Percentiles rank a stretch among this genome's conserved stretches.
Conservation (phyloP, 2,113 vertebrate species). For the Xiphophorus hellerii region DNA sequence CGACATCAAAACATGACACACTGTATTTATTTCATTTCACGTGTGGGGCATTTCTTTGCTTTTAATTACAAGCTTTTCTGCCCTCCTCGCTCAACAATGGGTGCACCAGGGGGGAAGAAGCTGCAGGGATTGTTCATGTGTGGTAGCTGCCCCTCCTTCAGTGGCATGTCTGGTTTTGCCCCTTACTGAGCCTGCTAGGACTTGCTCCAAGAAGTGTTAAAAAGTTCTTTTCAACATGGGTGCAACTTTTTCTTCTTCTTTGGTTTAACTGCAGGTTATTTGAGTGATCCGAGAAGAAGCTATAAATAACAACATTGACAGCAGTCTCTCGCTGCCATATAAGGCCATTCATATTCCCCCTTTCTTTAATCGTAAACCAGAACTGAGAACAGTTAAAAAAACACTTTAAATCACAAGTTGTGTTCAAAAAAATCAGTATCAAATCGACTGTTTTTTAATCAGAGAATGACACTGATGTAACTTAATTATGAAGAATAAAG, state of each 20-base stretch:
- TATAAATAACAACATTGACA: conserved; percentile 22
- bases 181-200: conserved; percentile 64
- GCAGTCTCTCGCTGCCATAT: conserved; percentile 14
- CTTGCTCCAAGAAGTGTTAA: conserved; percentile 69
- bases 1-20: neutral
- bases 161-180: conserved; percentile 65
- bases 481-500: neutral
- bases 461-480: conserved; percentile 6
- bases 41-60: neutral
- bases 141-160: conserved; percentile 51
- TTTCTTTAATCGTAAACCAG: conserved; percentile 15
- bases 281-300: conserved; percentile 12
- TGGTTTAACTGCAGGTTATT: conserved; percentile 52
- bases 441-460: conserved; percentile 5
- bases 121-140: conserved; percentile 42
- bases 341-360: conserved; percentile 17
- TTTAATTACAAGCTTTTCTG: conserved; percentile 7
- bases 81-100: conserved; percentile 18
- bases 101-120: conserved; percentile 1
- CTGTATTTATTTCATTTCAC: neutral
- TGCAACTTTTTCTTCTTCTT: conserved; percentile 29
- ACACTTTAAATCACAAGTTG: neutral
- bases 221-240: conserved; percentile 59
- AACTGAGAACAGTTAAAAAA: conserved; percentile 9
- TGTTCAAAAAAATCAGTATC: conserved; percentile 6